Evolutionary conservation across 2,888 invertebrate species (phyloP).

Genomic region (Chymomyza amoena): DNA sequence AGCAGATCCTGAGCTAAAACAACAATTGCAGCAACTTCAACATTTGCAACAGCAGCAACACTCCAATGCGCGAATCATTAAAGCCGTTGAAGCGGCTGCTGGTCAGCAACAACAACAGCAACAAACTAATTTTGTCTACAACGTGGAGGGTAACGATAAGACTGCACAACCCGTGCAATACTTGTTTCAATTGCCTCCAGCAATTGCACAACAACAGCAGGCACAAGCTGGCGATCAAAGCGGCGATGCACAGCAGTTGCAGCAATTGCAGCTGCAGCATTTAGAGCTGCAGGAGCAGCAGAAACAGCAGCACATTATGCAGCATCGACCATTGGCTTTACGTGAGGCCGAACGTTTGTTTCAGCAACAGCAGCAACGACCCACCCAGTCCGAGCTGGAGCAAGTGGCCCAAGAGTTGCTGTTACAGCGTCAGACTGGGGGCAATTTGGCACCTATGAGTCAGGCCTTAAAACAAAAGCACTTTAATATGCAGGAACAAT

Average conservation of each 20-base stretch:
- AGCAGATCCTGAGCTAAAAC: conserved; percentile 72
- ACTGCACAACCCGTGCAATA: conserved; percentile 77
- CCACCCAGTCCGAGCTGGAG: conserved; percentile 71
- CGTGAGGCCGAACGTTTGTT: conserved; percentile 60
- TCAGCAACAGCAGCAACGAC: conserved; percentile 61
- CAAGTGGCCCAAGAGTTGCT: conserved; percentile 76
- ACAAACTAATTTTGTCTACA: conserved; percentile 77
- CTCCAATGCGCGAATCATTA: conserved; percentile 73
- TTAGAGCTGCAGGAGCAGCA: conserved; percentile 56
- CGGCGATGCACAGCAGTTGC: conserved; percentile 52
- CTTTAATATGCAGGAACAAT: conserved; percentile 65
- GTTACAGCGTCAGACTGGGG: conserved; percentile 69
- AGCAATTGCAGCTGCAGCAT: conserved; percentile 65
- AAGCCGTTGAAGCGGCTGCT: conserved; percentile 71
- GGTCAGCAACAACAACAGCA: conserved; percentile 68
- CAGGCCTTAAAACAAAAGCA: conserved; percentile 73
- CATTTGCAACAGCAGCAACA: conserved; percentile 73
- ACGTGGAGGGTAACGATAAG: conserved; percentile 77
- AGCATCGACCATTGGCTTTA: conserved; percentile 59
- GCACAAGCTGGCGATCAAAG: conserved; percentile 29
- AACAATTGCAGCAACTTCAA: conserved; percentile 63
- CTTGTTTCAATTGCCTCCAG: conserved; percentile 77
- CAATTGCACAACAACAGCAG: conserved; percentile 58
- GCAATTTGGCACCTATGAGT: conserved; percentile 51
- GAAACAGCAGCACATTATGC: conserved; percentile 66